Conservation (phyloP, 2,797 vertebrate species). For the Adelosebastes latens region DNA sequence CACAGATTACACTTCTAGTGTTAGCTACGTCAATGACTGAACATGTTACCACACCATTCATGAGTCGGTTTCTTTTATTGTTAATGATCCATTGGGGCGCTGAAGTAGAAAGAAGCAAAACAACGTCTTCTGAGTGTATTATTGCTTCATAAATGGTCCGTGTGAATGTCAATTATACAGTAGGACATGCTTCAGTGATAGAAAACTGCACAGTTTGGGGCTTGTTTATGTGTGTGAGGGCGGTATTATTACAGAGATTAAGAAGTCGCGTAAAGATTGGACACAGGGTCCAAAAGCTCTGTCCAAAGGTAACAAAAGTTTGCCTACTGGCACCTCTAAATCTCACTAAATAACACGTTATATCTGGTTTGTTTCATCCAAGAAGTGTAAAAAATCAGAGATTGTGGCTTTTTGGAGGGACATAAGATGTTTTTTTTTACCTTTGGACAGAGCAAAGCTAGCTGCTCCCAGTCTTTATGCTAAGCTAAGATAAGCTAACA, state of each 20-base stretch:
- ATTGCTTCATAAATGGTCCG: constrained; percentile 16
- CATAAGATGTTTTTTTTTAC: neutral
- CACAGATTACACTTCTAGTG: constrained; percentile 4
- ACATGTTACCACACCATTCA: neutral
- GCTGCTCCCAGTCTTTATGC: neutral
- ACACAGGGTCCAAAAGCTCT: neutral
- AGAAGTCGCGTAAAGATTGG: neutral
- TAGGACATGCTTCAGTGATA: constrained; percentile 3
- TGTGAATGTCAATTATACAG: constrained; percentile 3
- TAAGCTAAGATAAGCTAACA: neutral
- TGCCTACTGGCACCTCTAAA: neutral
- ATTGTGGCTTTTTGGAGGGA: neutral
- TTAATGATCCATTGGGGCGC: neutral
- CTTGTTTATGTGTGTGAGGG: neutral
- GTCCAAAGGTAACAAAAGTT: neutral
- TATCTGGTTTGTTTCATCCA: neutral
- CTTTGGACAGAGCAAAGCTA: neutral
- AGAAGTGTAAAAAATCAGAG: neutral
- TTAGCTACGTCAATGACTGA: neutral
- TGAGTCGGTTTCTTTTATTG: constrained; percentile 4
- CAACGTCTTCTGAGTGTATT: constrained; percentile 2
- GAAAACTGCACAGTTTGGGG: neutral
- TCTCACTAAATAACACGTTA: neutral
- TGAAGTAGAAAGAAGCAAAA: neutral
- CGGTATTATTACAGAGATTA: neutral